These are phyloP conservation scores for Nesometra sesokonis DNA, from an alignment of 35 echinoderm and acorn worm genomes.

Conservation along the genomic window DNA sequence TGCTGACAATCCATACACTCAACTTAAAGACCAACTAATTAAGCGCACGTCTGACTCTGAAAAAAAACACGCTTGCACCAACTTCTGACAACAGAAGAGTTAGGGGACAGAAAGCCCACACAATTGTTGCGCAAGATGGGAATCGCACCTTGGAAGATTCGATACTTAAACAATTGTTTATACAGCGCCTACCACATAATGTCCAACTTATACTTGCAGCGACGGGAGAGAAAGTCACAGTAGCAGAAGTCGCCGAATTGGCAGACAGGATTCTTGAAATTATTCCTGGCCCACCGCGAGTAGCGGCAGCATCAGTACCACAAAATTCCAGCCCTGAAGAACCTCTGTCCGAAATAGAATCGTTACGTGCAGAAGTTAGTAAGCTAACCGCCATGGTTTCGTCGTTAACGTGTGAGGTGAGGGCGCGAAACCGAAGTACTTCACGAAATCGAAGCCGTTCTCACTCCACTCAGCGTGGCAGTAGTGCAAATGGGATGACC, in stretches of 20 bases:
- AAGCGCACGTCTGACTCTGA: too few species aligned
- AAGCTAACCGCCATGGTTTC: not conserved
- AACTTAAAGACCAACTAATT: too few species aligned
- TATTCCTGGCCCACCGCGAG: not conserved
- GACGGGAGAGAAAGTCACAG: not conserved
- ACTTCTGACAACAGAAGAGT: too few species aligned
- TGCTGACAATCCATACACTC: too few species aligned
- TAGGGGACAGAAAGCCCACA: too few species aligned
- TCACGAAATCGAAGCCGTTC: not conserved
- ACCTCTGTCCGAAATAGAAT: not conserved
- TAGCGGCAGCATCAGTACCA: not conserved
- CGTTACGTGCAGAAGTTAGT: not conserved
- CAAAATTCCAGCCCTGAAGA: not conserved
- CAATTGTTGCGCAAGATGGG: too few species aligned
- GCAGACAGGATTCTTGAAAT: not conserved
- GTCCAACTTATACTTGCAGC: not conserved
- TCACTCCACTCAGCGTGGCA: too few species aligned
- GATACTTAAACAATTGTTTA: constrained; percentile 2
- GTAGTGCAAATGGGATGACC: too few species aligned
- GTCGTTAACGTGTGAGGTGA: too few species aligned
- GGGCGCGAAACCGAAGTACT: not conserved
- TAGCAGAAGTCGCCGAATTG: not conserved
- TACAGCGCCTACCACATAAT: constrained; percentile 1
- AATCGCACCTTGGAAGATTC: too few species aligned
- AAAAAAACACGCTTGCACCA: too few species aligned